Percentiles rank a stretch among this genome's conserved stretches.
Evolutionary conservation across 92 coral and sea anemone genomes (phyloP).

Genomic region (Plumapathes pennacea): DNA sequence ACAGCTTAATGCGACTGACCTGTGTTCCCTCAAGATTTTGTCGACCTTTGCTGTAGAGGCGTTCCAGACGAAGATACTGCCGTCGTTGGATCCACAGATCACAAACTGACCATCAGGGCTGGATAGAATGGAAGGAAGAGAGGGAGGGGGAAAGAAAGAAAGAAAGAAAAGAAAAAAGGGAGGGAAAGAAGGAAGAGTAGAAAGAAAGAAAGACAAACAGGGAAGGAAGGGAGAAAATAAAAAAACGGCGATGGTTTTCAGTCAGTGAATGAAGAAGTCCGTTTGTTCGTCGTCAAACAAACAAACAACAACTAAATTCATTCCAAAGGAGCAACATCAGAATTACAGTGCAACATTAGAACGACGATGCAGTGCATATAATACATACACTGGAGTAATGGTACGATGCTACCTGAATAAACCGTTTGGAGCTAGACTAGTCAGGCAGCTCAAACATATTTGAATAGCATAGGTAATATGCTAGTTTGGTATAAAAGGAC

Average conservation of each 20-base stretch:
- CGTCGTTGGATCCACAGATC: conserved; percentile 96
- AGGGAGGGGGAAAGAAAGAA: background rate
- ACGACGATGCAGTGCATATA: too few relatives aligned
- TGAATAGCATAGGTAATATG: too few relatives aligned
- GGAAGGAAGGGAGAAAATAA: background rate
- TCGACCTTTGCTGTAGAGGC: conserved; percentile 73
- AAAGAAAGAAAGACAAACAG: background rate
- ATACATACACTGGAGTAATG: too few relatives aligned
- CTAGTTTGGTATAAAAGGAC: too few relatives aligned
- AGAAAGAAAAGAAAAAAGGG: background rate
- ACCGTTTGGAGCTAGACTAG: too few relatives aligned
- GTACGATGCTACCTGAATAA: too few relatives aligned
- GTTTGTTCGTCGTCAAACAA: too few relatives aligned
- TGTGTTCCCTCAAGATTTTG: conserved; percentile 83
- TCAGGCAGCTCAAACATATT: too few relatives aligned
- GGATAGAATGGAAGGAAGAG: background rate
- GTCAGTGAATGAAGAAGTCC: too few relatives aligned
- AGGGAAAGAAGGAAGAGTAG: background rate
- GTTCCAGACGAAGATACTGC: conserved; percentile 90
- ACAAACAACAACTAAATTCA: too few relatives aligned
- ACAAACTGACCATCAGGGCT: conserved; percentile 98
- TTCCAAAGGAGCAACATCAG: too few relatives aligned
- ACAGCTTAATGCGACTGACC: conserved; percentile 29
- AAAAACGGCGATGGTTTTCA: background rate
- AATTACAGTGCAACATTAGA: too few relatives aligned